Percentiles rank a stretch among this genome's conserved stretches.
phyloP scores from a whole-genome alignment of 2,797 vertebrate genomes.

The Falco naumanni region DNA sequence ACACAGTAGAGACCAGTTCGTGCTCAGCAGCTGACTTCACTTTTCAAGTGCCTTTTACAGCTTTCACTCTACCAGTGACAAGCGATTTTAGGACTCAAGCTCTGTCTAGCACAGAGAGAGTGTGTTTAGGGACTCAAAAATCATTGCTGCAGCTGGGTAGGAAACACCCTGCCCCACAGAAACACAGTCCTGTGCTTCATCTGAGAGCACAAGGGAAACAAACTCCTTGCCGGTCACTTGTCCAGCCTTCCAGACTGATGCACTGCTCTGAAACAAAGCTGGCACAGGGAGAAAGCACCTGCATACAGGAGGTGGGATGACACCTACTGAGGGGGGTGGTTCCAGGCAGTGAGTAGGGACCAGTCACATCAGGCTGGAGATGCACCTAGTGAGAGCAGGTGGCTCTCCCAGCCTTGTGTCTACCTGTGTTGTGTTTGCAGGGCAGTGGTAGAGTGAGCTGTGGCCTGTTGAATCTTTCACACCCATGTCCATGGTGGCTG shows the following conservation, averaged over 20 bases:
- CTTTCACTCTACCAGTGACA: neutral
- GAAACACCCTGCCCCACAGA: neutral
- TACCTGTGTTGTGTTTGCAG: neutral
- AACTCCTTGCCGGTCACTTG: neutral
- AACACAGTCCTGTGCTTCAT: neutral
- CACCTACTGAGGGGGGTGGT: neutral
- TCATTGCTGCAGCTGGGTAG: neutral
- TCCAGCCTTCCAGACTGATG: neutral
- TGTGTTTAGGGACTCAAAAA: neutral
- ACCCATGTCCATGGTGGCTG: neutral
- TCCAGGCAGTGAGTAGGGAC: neutral
- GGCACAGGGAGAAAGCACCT: neutral
- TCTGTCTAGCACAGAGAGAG: neutral
- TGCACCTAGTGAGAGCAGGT: neutral
- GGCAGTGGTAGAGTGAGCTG: too few species aligned
- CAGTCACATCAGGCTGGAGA: neutral
- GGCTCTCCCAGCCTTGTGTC: neutral
- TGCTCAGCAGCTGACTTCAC: neutral
- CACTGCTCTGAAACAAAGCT: neutral
- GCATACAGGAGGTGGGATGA: neutral
- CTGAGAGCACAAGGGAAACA: neutral
- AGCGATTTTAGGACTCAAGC: neutral
- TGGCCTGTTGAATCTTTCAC: neutral
- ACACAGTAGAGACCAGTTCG: neutral
- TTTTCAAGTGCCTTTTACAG: neutral